Evolutionary conservation across 23 tunicate species (phyloP).

Genomic region (Trididemnum nubilum): DNA sequence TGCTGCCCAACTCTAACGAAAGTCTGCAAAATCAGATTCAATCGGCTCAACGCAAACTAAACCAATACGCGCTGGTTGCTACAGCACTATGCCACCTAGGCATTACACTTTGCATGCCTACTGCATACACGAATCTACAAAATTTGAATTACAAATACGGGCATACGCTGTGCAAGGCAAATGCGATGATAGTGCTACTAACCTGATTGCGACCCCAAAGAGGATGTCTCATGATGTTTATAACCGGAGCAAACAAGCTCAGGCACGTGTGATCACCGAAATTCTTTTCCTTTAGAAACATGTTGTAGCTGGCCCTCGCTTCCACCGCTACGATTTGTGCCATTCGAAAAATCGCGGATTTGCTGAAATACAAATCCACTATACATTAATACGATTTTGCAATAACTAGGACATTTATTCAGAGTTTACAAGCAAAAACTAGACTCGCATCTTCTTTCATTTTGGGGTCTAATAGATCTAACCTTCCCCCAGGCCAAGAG

Average conservation of each 20-base stretch:
- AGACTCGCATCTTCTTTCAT: background rate
- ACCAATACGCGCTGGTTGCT: too few species aligned
- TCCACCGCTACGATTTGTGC: slow-evolving; percentile 58
- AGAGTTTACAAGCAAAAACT: background rate
- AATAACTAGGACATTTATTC: too few species aligned
- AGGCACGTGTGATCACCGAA: slow-evolving; percentile 84
- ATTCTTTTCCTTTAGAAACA: slow-evolving; percentile 42
- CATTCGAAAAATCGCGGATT: slow-evolving; percentile 50
- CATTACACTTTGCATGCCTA: background rate
- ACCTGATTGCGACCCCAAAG: slow-evolving; percentile 95
- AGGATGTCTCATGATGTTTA: slow-evolving; percentile 93
- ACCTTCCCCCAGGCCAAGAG: too few species aligned
- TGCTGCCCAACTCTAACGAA: too few species aligned
- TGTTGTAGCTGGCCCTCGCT: slow-evolving; percentile 80
- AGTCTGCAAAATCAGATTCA: too few species aligned
- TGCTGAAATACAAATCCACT: slow-evolving; percentile 39
- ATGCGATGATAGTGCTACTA: too few species aligned
- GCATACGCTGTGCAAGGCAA: background rate
- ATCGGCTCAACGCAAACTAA: too few species aligned
- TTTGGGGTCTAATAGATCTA: too few species aligned
- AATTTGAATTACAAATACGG: background rate
- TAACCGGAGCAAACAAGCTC: slow-evolving; percentile 88
- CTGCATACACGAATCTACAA: background rate
- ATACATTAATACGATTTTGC: slow-evolving; percentile 1
- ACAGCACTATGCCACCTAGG: too few species aligned